A percentile compares a stretch with the other conserved stretches of the same genome.
phyloP scores from a whole-genome alignment of 2,113 vertebrate genomes.

The Poicephalus meyeri region DNA sequence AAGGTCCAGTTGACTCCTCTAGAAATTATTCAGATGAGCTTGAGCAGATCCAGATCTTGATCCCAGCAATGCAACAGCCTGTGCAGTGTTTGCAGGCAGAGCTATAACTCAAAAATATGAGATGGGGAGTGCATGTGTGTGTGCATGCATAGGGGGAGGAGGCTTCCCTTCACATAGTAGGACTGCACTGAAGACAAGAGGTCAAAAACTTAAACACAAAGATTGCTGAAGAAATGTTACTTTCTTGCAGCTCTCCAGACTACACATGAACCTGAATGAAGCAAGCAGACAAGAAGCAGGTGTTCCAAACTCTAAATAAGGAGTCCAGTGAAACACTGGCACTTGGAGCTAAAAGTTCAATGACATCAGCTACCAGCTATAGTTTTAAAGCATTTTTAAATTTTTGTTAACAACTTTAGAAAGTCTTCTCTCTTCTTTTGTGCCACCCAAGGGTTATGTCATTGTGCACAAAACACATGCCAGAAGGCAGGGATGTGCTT shows the following conservation, averaged over 20 bases:
- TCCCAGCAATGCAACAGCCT: background rate
- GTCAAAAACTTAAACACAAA: background rate
- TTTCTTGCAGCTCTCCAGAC: background rate
- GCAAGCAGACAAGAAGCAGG: background rate
- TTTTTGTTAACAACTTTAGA: background rate
- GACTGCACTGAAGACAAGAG: background rate
- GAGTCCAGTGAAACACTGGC: background rate
- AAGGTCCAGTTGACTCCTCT: constrained; percentile 53
- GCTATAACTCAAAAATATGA: constrained; percentile 60
- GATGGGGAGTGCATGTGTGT: background rate
- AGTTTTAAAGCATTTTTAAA: background rate
- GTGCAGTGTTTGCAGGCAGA: constrained; percentile 42
- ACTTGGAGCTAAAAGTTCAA: background rate
- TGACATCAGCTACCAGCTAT: background rate
- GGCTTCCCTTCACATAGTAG: background rate
- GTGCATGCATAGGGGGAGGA: background rate
- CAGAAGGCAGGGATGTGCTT: background rate
- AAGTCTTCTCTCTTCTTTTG: background rate
- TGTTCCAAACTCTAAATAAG: background rate
- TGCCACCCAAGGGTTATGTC: rapidly evolving
- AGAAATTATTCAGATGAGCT: constrained; percentile 59
- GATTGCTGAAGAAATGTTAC: background rate
- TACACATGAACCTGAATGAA: background rate
- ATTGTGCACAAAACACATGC: background rate
- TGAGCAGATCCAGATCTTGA: constrained; percentile 58